These are phyloP conservation scores for Bimastos eiseni DNA, from an alignment of 2,888 invertebrate species.

Conservation along the genomic window DNA sequence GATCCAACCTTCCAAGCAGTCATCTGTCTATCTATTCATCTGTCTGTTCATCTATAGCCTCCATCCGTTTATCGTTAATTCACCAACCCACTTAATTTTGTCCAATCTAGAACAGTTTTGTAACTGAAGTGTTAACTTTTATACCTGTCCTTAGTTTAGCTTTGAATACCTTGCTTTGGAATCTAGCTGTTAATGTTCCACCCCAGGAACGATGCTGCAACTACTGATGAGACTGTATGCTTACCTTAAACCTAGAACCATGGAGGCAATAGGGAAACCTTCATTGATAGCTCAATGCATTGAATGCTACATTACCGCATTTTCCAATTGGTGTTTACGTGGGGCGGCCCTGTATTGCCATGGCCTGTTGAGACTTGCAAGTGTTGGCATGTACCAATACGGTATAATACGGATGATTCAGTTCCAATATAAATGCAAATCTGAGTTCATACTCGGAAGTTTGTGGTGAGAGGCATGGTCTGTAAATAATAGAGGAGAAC, in stretches of 20 bases:
- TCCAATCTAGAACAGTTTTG: neutral
- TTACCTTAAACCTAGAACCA: neutral
- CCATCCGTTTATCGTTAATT: neutral
- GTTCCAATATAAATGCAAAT: constrained; percentile 13
- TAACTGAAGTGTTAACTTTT: too few species aligned
- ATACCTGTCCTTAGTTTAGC: too few species aligned
- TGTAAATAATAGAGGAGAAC: constrained; percentile 6
- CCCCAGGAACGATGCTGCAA: too few species aligned
- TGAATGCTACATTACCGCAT: neutral
- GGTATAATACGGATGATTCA: neutral
- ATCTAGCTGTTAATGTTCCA: too few species aligned
- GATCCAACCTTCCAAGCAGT: neutral
- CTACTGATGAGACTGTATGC: neutral
- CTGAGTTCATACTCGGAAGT: constrained; percentile 6
- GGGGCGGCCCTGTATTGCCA: neutral
- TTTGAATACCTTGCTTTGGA: too few species aligned
- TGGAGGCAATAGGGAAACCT: neutral
- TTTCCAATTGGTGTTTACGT: neutral
- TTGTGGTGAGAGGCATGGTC: neutral
- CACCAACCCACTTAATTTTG: too few species aligned
- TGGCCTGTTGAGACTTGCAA: neutral
- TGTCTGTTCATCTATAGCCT: neutral
- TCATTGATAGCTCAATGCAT: neutral
- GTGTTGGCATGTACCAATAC: neutral
- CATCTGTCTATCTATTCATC: neutral